Evolutionary conservation across 2,797 vertebrate species (phyloP).

Genomic region (Sciurus carolinensis): DNA sequence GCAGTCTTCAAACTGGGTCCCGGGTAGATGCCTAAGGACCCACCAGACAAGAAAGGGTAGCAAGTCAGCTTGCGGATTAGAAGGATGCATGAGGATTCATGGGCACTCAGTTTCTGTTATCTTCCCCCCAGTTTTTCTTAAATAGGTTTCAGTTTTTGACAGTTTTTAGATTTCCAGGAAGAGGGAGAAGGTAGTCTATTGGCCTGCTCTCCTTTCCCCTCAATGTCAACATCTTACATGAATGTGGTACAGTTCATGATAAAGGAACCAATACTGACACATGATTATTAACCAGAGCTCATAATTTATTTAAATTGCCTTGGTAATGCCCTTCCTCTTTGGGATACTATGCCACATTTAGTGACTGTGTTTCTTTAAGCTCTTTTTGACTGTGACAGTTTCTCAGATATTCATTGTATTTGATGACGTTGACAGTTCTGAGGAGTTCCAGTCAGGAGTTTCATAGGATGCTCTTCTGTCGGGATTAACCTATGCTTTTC

Average conservation of each 20-base stretch:
- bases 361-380: not conserved
- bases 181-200: not conserved
- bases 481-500: not conserved
- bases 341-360: not conserved
- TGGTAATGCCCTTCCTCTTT: not conserved
- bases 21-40: not conserved
- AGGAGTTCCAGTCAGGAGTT: not conserved
- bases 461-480: not conserved
- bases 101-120: not conserved
- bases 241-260: not conserved
- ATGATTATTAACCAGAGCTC: not conserved
- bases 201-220: not conserved
- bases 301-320: not conserved
- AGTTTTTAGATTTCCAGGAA: constrained; percentile 38
- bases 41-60: fast-evolving
- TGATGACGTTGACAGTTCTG: not conserved
- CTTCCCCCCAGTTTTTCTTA: not conserved
- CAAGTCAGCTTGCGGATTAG: not conserved
- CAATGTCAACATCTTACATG: not conserved
- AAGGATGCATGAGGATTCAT: not conserved
- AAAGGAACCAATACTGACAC: not conserved
- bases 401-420: not conserved
- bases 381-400: not conserved
- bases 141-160: not conserved
- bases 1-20: not conserved